phyloP scores from a whole-genome alignment of 2,797 vertebrate genomes.

The Pseudochromis fuscus region DNA sequence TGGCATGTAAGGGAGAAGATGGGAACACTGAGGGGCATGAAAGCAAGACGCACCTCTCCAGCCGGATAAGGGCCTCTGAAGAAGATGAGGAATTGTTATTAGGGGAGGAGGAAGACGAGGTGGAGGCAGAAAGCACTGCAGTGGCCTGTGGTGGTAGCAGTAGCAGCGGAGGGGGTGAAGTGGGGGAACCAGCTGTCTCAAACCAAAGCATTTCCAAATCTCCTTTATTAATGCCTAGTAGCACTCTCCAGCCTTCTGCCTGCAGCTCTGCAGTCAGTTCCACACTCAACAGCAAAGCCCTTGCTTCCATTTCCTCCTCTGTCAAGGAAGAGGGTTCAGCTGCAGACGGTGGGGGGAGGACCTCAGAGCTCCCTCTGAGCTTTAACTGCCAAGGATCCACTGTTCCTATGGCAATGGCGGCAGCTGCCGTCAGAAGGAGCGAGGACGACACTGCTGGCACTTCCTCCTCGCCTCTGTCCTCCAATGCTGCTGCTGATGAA shows the following conservation, averaged over 20 bases:
- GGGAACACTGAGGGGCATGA: conserved; percentile 87
- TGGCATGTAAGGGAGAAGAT: conserved; percentile 84
- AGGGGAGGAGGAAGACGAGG: conserved; percentile 90
- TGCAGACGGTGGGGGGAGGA: conserved; percentile 94
- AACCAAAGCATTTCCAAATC: conserved; percentile 99
- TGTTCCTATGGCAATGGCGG: conserved; percentile 82
- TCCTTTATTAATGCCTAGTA: conserved; percentile 99
- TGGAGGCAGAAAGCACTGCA: conserved; percentile 90
- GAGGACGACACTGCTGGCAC: conserved; percentile 89
- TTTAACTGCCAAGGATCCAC: conserved; percentile 96
- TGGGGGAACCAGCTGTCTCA: conserved; percentile 97
- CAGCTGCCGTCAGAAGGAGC: conserved; percentile 89
- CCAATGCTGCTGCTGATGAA: conserved; percentile 90
- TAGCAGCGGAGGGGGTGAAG: conserved; percentile 86
- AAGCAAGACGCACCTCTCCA: conserved; percentile 90
- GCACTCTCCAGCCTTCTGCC: conserved; percentile 94
- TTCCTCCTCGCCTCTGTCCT: conserved; percentile 85
- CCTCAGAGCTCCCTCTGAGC: conserved; percentile 92
- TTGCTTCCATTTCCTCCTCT: conserved; percentile 94
- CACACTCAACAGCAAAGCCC: conserved; percentile 88
- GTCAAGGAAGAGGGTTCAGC: conserved; percentile 90
- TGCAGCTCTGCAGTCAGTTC: conserved; percentile 88
- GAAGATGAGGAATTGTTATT: conserved; percentile 86
- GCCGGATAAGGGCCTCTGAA: conserved; percentile 80
- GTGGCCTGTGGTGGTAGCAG: conserved; percentile 88